Evolutionary conservation across 2,113 vertebrate genomes (phyloP).

Genomic region (Nettapus auritus): DNA sequence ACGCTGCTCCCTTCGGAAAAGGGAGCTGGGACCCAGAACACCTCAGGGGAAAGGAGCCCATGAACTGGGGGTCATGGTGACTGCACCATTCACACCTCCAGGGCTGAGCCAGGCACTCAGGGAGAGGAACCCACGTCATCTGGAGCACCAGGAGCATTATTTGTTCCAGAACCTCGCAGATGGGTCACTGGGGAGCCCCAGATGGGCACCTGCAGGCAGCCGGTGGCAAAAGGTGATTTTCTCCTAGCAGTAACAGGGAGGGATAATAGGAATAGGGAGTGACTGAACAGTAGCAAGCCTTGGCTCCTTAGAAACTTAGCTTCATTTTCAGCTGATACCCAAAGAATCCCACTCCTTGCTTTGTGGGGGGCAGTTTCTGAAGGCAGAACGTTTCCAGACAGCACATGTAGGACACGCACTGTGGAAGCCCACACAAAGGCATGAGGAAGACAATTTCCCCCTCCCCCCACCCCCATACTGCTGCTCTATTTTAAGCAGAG

Average conservation of each 20-base stretch:
- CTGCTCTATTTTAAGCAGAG: neutral
- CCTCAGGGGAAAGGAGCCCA: neutral
- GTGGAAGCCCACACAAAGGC: neutral
- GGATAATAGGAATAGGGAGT: rapidly evolving
- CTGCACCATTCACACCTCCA: rapidly evolving
- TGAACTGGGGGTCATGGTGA: neutral
- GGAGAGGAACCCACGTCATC: rapidly evolving
- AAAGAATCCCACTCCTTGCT: neutral
- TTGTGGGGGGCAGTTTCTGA: rapidly evolving
- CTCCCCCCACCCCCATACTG: rapidly evolving
- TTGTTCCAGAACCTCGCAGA: neutral
- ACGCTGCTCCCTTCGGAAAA: neutral
- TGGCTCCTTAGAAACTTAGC: neutral
- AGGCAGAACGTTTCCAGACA: neutral
- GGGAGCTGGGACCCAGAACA: neutral
- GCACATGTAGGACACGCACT: rapidly evolving
- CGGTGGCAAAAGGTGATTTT: neutral
- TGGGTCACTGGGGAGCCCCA: neutral
- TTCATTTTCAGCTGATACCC: neutral
- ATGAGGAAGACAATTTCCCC: rapidly evolving
- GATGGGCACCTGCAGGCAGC: neutral
- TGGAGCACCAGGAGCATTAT: rapidly evolving
- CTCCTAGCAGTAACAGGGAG: neutral
- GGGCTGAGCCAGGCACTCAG: neutral
- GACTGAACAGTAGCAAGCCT: neutral